Evolutionary conservation across 64 coral and sea anemone species (phyloP).

Genomic region (Montipora sp.): DNA sequence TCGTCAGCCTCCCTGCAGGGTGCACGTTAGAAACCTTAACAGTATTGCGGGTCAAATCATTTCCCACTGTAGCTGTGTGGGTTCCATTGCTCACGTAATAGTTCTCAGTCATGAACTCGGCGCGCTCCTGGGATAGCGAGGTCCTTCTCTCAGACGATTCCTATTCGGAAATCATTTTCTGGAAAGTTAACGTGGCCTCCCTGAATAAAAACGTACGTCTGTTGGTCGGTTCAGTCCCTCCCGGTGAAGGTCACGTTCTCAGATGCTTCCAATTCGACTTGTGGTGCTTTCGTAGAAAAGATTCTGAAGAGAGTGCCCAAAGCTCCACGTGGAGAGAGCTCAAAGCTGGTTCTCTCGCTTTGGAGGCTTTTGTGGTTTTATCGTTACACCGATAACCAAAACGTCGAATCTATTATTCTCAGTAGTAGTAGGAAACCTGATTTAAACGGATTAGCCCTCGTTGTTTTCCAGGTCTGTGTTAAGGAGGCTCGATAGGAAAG

Average conservation of each 20-base stretch:
- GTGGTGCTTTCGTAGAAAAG: too few species aligned
- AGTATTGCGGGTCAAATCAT: constrained; percentile 24
- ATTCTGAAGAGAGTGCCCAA: too few species aligned
- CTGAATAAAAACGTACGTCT: constrained; percentile 3
- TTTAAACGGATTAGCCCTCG: too few species aligned
- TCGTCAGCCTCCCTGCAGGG: constrained; percentile 10
- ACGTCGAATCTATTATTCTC: too few species aligned
- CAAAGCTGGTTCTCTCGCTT: too few species aligned
- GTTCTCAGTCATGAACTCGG: constrained; percentile 6
- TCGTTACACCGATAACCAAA: too few species aligned
- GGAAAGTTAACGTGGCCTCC: constrained; percentile 23
- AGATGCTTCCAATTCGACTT: constrained; percentile 20
- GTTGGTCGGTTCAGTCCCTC: not conserved
- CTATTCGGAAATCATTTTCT: constrained; percentile 31
- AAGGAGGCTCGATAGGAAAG: too few species aligned
- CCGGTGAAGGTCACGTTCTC: constrained; percentile 35
- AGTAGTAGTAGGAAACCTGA: too few species aligned
- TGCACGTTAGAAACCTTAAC: constrained; percentile 8
- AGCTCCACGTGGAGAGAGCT: too few species aligned
- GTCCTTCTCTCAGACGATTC: constrained; percentile 6
- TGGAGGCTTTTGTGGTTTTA: too few species aligned
- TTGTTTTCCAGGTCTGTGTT: too few species aligned
- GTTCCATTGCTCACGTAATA: constrained; percentile 9
- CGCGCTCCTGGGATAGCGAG: not conserved
- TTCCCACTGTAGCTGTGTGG: not conserved